A percentile compares a stretch with the other conserved stretches of the same genome.
Evolutionary conservation across 2,113 vertebrate species (phyloP).

Genomic region (Chunga burmeisteri): DNA sequence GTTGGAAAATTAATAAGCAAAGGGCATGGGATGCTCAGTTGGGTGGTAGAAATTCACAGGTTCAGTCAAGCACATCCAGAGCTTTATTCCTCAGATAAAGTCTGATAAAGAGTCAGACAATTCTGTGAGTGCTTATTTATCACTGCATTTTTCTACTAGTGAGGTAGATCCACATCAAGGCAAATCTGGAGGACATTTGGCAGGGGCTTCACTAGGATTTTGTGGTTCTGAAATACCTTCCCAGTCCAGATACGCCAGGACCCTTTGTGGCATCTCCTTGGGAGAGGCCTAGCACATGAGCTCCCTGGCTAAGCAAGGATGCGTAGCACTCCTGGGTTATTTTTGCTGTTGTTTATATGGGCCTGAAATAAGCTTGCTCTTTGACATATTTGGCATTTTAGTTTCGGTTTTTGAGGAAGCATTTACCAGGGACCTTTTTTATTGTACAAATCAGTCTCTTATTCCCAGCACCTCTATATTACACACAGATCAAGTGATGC

Average conservation of each 20-base stretch:
- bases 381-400: not conserved
- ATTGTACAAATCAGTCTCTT: not conserved
- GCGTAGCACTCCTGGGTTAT: not conserved
- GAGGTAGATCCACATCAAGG: not conserved
- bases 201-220: not conserved
- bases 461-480: not conserved
- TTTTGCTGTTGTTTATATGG: not conserved
- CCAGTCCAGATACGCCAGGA: not conserved
- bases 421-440: not conserved
- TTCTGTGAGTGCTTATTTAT: not conserved
- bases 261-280: not conserved
- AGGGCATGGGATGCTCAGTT: not conserved
- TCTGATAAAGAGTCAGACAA: not conserved
- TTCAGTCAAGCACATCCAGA: not conserved
- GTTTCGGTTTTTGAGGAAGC: rapidly evolving
- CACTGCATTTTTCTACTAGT: not conserved
- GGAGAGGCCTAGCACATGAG: not conserved
- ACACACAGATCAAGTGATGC: rapidly evolving
- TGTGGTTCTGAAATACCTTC: not conserved
- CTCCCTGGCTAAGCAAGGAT: not conserved
- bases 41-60: not conserved
- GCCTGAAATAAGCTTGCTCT: not conserved
- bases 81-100: not conserved
- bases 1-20: not conserved
- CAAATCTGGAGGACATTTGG: not conserved